Conservation (phyloP, 2,888 invertebrate species). For the Ptychoptera albimana region DNA sequence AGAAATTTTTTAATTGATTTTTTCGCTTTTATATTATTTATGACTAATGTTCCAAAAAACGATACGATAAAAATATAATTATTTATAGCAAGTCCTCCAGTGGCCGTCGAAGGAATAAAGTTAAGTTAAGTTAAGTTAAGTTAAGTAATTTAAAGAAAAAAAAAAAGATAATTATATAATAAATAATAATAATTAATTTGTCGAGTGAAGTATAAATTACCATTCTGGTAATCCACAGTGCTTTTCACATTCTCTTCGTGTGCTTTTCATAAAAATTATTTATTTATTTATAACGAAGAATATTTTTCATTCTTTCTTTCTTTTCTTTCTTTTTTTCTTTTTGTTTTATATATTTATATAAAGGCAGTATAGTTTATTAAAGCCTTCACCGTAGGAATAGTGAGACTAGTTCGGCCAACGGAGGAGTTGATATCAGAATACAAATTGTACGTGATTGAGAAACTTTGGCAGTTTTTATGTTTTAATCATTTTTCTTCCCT, state of each 20-base stretch:
- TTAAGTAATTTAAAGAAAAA: slow-evolving; percentile 3
- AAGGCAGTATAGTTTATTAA: slow-evolving; percentile 10
- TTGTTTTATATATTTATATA: not conserved
- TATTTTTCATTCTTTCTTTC: not conserved
- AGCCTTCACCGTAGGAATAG: slow-evolving; percentile 7
- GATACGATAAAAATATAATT: not conserved
- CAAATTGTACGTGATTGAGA: slow-evolving; percentile 7
- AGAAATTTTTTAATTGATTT: too few relatives aligned
- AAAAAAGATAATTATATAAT: not conserved
- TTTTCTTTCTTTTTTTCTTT: not conserved
- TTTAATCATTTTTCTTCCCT: slow-evolving; percentile 6
- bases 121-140: slow-evolving; percentile 1
- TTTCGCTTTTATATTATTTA: too few relatives aligned
- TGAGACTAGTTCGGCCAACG: slow-evolving; percentile 15
- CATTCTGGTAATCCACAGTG: slow-evolving; percentile 14
- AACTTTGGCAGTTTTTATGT: slow-evolving; percentile 7
- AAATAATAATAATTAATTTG: slow-evolving; percentile 3
- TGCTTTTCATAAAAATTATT: slow-evolving; percentile 6
- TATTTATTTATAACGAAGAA: not conserved
- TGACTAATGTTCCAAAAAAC: too few relatives aligned
- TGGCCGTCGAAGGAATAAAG: slow-evolving; percentile 20
- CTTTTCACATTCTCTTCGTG: slow-evolving; percentile 9
- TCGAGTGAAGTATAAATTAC: slow-evolving; percentile 16
- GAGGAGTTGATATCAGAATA: slow-evolving; percentile 18
- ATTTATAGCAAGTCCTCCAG: slow-evolving; percentile 25